A percentile compares a stretch with the other conserved stretches of the same genome.
These are phyloP conservation scores for Clarias fuscus DNA, from an alignment of 2,797 vertebrate species.

Conservation along the genomic window DNA sequence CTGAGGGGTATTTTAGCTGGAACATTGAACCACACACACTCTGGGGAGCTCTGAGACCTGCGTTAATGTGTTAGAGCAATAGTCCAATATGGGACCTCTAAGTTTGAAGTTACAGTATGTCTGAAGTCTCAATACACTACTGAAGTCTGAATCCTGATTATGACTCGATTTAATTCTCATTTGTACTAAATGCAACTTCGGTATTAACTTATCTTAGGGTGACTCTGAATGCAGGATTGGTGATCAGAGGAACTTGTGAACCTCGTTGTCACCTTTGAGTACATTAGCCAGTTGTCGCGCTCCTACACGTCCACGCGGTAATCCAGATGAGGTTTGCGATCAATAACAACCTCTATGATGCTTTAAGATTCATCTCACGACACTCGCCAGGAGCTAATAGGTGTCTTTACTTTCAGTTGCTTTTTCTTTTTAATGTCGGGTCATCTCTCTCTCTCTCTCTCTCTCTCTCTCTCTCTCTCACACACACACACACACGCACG, in stretches of 20 bases:
- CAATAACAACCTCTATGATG: conserved; percentile 33
- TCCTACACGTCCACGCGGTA: conserved; percentile 8
- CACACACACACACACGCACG: conserved; percentile 4
- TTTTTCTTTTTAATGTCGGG: neutral
- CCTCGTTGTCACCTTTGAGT: neutral
- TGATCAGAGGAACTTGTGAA: neutral
- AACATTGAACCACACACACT: too few relatives aligned
- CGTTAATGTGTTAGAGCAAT: too few relatives aligned
- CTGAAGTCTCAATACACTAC: neutral
- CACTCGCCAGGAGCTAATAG: neutral
- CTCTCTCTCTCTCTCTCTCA: too few relatives aligned
- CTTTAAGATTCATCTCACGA: conserved; percentile 4
- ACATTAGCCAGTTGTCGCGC: neutral
- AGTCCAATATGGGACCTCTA: too few relatives aligned
- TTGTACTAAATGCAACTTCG: neutral
- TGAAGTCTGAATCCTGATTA: neutral
- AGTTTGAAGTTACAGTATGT: too few relatives aligned
- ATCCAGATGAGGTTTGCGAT: conserved; percentile 37
- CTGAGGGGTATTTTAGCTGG: too few relatives aligned
- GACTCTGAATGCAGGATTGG: neutral
- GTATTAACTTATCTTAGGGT: neutral
- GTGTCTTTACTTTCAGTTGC: conserved; percentile 5
- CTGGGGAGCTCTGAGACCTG: too few relatives aligned
- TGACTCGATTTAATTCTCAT: neutral
- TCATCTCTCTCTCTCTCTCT: neutral